phyloP scores from a whole-genome alignment of 2,113 vertebrate species.

The Passer montanus region DNA sequence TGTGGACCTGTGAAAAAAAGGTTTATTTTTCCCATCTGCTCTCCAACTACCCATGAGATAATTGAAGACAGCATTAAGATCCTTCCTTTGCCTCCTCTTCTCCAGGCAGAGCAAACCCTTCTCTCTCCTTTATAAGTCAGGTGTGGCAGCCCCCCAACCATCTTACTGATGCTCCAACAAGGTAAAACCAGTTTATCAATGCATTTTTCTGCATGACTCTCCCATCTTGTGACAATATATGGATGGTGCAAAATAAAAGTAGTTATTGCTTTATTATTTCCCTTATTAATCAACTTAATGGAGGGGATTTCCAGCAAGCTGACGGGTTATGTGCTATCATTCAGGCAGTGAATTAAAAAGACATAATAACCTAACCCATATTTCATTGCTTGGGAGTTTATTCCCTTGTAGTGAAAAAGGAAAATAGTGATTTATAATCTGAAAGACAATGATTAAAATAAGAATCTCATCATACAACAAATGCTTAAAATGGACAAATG shows the following conservation, averaged over 20 bases:
- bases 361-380: background rate
- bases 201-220: background rate
- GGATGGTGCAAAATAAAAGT: background rate
- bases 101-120: background rate
- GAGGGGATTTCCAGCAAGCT: background rate
- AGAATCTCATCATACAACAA: background rate
- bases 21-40: background rate
- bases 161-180: rapidly evolving
- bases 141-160: background rate
- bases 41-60: background rate
- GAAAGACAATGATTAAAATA: background rate
- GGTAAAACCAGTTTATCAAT: background rate
- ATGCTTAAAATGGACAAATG: background rate
- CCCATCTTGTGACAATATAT: background rate
- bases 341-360: background rate
- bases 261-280: background rate
- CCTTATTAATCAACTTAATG: background rate
- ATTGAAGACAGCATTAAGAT: background rate
- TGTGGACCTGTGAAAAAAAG: background rate
- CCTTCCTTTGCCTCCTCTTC: background rate
- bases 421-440: background rate
- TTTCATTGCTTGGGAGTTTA: background rate
- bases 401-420: background rate
- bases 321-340: background rate
- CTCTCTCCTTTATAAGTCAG: background rate